Base-by-base conservation (phyloP, 2,113 vertebrate species). In the Rhinolophus sinicus region DNA sequence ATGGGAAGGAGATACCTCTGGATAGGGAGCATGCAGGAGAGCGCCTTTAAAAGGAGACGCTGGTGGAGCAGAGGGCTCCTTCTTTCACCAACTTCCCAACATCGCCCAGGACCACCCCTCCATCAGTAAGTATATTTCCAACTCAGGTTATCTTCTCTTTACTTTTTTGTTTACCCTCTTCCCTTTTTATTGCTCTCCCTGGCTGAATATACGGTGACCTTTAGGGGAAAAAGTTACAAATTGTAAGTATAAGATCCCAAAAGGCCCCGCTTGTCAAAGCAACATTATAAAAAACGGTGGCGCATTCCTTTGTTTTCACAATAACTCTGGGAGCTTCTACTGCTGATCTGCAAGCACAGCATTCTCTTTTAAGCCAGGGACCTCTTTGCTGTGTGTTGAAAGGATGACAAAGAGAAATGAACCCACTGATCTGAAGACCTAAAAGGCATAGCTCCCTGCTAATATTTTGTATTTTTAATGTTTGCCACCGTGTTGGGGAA, bases 391-490 rank as follows among this genome's bases (percentile, higher is more conserved):
- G 10, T 95, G 16, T 47, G 47, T 44, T 72, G 54, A 90, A 95
- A 96, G 38, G 26, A 77, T 78, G 1, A 40, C 24, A 65, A 90
- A 90, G 69, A 87, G 95, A 76, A 92, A 93, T 40, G 21, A 90
- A 6, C 60, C 38, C 80, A 28, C 18, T 56, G 10, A 83, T 92
- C 62, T 91, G 30, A 95, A 33, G 21, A 38, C 40, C 35, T 72
- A 52, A 69, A 78, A 73, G 58, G 92, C 58, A 89, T 7, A 87
- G 35, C 28, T 62, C 26, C 70, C 54, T 88, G 65, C 44, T 90
- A 87, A 70, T 65, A 86, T 72, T 76, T 69, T 89, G 6, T 90
- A 69, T 82, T 93, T 88, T 96, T 78, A 54, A 75, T 83, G 64
- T 94, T 92, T 80, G 58, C 26, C 83, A 62, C 13, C 47, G 70